These are phyloP conservation scores for Trogon melanurus DNA, from an alignment of 2,113 vertebrate genomes.

Conservation along the genomic window DNA sequence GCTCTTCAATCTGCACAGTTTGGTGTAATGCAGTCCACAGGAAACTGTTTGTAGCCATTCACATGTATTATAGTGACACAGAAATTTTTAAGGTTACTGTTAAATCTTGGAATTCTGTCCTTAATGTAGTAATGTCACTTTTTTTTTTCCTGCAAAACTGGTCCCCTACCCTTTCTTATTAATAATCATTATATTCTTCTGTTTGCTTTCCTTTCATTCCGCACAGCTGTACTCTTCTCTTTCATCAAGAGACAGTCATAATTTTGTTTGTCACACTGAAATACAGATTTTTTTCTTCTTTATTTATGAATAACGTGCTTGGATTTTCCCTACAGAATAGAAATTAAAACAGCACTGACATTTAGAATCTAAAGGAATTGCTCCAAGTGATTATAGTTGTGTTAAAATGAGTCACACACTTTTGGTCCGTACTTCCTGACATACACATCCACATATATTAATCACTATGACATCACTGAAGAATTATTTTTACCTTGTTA, in stretches of 20 bases:
- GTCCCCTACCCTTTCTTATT: not conserved
- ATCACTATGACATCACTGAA: constrained; percentile 6
- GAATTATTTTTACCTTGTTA: constrained; percentile 38
- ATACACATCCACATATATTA: constrained; percentile 31
- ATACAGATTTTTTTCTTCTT: not conserved
- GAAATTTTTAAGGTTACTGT: not conserved
- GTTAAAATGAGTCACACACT: constrained; percentile 53
- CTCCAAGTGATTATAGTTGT: not conserved
- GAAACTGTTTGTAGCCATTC: not conserved
- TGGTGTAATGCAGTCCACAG: not conserved
- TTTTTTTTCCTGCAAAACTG: not conserved
- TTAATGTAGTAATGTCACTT: not conserved
- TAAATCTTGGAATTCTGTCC: not conserved
- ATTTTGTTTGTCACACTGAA: constrained; percentile 22
- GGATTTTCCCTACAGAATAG: constrained; percentile 39
- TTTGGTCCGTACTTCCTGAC: constrained; percentile 47
- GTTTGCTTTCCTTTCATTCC: constrained; percentile 36
- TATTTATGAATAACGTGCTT: not conserved
- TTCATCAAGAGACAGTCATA: constrained; percentile 21
- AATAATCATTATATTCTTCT: constrained; percentile 22
- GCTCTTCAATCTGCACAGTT: not conserved
- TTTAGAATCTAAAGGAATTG: constrained; percentile 39
- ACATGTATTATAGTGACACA: not conserved
- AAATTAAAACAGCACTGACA: constrained; percentile 37
- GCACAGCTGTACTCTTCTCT: constrained; percentile 25